Evolutionary conservation across 2,888 invertebrate species (phyloP), one percentile per base, ranked within the genome.

Genomic region (Dicyrtoma fusca): DNA sequence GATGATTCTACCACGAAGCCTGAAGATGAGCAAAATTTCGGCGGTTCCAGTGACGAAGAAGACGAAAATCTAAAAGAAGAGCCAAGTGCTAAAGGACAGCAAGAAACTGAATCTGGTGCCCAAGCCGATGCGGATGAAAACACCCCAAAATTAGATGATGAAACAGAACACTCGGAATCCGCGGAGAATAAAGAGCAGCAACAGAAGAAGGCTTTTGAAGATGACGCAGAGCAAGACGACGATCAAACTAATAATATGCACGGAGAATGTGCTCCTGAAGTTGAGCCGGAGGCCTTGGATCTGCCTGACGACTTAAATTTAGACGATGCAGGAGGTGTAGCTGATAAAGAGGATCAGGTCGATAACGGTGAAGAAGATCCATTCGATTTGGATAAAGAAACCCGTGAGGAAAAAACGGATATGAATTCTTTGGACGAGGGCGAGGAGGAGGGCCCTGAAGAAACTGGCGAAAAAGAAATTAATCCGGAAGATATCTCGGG

Each of bases 231-330:
- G 82, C 79, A 82, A 47, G 82, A 84, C 75, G 82, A 82, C 63
- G 82, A 83, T 72, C 81, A 81, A 72, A 85, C 88, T 65, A 91
- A 95, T 86, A 91, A 92, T 0, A 90, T 92, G 82, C 92, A 94
- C 82, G 92, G 92, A 4, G 80, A 92, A 69, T 87, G 91, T 75
- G 89, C 89, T 79, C 89, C 90, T 57, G 87, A 90, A 13, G 90
- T 91, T 0, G 93, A 95, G 82, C 90, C 94, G 0, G 94, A 95
- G 83, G 88, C 91, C 63, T 88, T 95, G 83, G 94, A 96, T 82
- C 84, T 96, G 74, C 94, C 95, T 0, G 94, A 96, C 53, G 91
- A 95, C 83, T 86, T 94, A 80, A 89, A 94, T 78, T 84, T 94
- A 19, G 94, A 95, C 81, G 94, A 95, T 81, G 91, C 85, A 78